A percentile compares a stretch with the other conserved stretches of the same genome.
Evolutionary conservation across 2,888 invertebrate species (phyloP).

Genomic region (Thysanoteuthis rhombus): DNA sequence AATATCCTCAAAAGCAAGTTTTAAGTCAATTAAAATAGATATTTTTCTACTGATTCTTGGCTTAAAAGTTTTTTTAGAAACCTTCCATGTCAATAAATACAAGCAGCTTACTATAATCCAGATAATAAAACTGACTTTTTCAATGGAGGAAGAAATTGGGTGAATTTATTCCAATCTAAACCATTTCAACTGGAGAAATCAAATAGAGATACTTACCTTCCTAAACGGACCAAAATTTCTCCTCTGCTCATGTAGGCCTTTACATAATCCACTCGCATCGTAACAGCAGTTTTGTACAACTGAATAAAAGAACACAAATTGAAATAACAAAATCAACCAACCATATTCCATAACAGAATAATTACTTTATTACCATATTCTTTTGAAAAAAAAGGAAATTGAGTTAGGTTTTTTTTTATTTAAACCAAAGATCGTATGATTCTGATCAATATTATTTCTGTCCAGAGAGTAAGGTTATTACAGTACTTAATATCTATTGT

Average conservation of each 20-base stretch:
- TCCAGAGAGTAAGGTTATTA: no score
- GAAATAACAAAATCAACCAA: background rate
- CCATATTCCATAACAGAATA: no score
- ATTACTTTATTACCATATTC: no score
- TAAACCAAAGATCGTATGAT: background rate
- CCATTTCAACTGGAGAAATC: background rate
- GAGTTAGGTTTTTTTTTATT: no score
- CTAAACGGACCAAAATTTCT: constrained; percentile 92
- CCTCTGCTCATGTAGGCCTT: constrained; percentile 97
- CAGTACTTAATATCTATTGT: no score
- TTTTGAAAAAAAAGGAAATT: no score
- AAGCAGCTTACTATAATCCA: background rate
- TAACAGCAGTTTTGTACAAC: constrained; percentile 92
- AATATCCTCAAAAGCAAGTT: no score
- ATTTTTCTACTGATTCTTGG: no score
- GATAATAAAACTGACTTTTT: background rate
- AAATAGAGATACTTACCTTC: constrained; percentile 70
- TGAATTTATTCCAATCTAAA: background rate
- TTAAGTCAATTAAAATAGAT: no score
- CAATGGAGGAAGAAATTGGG: background rate
- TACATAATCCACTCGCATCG: constrained; percentile 92
- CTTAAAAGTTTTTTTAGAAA: no score
- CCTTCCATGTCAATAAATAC: no score
- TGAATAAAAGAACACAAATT: constrained; percentile 68
- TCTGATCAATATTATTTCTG: background rate